Evolutionary conservation across 1,140 invertebrate species (phyloP), one percentile per base, ranked within the genome.

Genomic region (Anastrepha ludens): DNA sequence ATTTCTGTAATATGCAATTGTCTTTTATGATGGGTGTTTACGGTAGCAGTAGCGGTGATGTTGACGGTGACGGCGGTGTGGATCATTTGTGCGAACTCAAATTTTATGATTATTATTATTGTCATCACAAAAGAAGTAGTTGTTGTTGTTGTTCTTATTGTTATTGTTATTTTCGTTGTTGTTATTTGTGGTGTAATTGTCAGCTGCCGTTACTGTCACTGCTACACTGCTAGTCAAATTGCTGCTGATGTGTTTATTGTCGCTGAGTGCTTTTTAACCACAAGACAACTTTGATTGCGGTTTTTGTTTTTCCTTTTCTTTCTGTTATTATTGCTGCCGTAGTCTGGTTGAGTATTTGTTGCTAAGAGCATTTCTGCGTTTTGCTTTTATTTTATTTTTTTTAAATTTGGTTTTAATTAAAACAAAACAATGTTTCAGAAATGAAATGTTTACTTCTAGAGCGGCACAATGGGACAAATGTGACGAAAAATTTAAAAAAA

Each of bases 91-190:
- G 74, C 20, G 74, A 58, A 81, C 7, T 81, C 17, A 55, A 81
- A 81, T 81, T 81, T 81, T 81, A 55, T 20, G 15, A 81, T 81
- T 78, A 55, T 55, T 29, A 55, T 81, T 55, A 81, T 55, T 55
- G 50, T 55, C 11, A 50, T 81, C 20, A 81, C 70, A 50, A 39
- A 74, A 29, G n/a, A 17, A 74, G 70, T 17, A 74, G 39, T 41
- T 74, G 3, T 74, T n/a, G 15, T 0, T 74, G 41, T 47, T 44
- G 41, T 47, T 47, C 15, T 47, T 74, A n/a, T 74, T 39, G 20
- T 74, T 74, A 17, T 17, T 70, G 15, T 44, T 78, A 11, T 20
- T 81, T 44, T 29, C 55, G 74, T 29, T 81, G 17, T 55, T 2
- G 3, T 29, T 58, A n/a, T 5, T 17, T 58, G 50, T 2, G 9